Evolutionary conservation across 2,797 vertebrate genomes (phyloP), one percentile per base, ranked within the genome.

Genomic region (Dallia pectoralis): DNA sequence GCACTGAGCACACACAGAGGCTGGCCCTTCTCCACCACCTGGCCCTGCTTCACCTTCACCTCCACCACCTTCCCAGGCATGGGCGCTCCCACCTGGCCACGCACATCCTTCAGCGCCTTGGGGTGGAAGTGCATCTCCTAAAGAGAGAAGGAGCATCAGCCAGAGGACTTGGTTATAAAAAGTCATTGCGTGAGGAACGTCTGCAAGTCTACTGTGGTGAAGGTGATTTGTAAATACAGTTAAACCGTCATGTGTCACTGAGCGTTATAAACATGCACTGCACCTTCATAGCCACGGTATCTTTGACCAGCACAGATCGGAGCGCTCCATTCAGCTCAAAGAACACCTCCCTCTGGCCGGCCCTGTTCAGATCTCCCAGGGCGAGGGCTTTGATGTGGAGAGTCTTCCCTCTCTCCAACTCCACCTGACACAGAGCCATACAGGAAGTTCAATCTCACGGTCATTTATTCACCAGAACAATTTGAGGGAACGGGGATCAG

Each of bases 111-210:
- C 79, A 95, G 91, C 62, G 96, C 97, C 79, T 98, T 98, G 49
- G 96, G 97, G 75, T 98, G 96, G 88, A 97, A 96, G 84, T 97
- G 96, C 95, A 97, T 96, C 85, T 97, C 96, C 97, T 97, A 77
- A 18, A 74, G 63, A 64, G 71, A 0, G 69, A 48, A 74, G 65
- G 56, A 36, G 77, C 25, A 83, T 44, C 66, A 81, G 51, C n/a
- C n/a, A 74, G 51, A 33, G 30, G 47, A 74, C 65, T n/a, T 15
- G 47, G 48, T 69, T 70, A 61, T 16, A 49, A 33, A 19, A 33
- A n/a, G 53, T 29, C 53, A 59, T 19, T 49, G 53, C n/a, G 36
- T 77, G 11, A 81, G 68, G 6, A 74, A 19, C 19, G 67, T 72
- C 67, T 25, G 30, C 74, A 61, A 11, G 15, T 25, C 25, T 12